Evolutionary conservation across 1,140 invertebrate genomes (phyloP), one percentile per base, ranked within the genome.

Genomic region (Drosophila nannoptera): DNA sequence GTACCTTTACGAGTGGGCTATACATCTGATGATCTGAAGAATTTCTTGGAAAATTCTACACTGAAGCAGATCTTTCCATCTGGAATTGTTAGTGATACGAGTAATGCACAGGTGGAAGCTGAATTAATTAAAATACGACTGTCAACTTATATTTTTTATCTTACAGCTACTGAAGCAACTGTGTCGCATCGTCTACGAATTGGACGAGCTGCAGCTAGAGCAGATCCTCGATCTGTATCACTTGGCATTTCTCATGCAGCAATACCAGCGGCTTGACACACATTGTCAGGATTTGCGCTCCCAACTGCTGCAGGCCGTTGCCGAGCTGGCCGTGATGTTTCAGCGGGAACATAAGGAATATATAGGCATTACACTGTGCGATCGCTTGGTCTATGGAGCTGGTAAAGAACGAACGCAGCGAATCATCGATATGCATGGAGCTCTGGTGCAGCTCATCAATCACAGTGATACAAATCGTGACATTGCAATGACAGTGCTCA

Each of bases 181-280:
- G 0, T 46, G 5, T 32, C 7, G 5, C 4, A 7, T 3, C 2
- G 33, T 53, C 0, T 12, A 31, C 9, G 9, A 22, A 0, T 8
- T 70, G 35, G 8, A 29, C 6, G 5, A 11, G 0, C 14, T 70
- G 7, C 40, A 46, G n/a, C 14, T 66, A 16, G 49, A 46, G 12
- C 7, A 70, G 40, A 54, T 70, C 14, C 11, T 70, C 9, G 68
- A 70, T 52, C 35, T 54, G 2, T 59, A 54, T 16, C 55, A 59
- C 14, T 4, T 70, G 40, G 33, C 33, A 0, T 53, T 70, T 2
- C n/a, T 59, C 7, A 66, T 70, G 68, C 46, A 53, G 14, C n/a
- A 6, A 6, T 66, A 59, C 38, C n/a, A 52, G 8, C 33, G 4
- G 7, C 5, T 46, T 35, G 14, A 66, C 7, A 35, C 48, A 3